Percentiles rank a stretch among this genome's conserved stretches.
These are phyloP conservation scores for Agonopterix heracliana DNA, from an alignment of 2,888 invertebrate genomes.

Conservation along the genomic window DNA sequence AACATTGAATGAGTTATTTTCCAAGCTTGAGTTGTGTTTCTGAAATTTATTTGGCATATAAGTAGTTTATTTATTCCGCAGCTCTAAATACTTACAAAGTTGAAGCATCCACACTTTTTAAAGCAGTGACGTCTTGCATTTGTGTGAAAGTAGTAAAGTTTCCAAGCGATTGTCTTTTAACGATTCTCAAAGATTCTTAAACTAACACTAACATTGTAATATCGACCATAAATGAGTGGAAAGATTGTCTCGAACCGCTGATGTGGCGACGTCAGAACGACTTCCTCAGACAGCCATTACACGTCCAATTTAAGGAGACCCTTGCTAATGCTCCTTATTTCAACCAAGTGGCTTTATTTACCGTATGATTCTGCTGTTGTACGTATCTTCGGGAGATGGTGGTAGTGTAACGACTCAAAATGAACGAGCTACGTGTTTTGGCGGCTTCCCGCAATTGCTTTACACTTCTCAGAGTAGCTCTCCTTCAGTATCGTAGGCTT, in stretches of 20 bases:
- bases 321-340: conserved; percentile 20
- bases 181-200: conserved; percentile 11
- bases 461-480: conserved; percentile 32
- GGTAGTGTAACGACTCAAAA: conserved; percentile 50
- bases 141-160: conserved; percentile 2
- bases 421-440: conserved; percentile 71
- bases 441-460: conserved; percentile 58
- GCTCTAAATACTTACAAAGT: neutral
- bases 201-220: conserved; percentile 38
- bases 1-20: conserved; percentile 26
- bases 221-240: conserved; percentile 47
- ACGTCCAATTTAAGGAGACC: conserved; percentile 44
- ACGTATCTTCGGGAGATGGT: conserved; percentile 40
- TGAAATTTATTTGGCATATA: conserved; percentile 2
- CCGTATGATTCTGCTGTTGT: conserved; percentile 10
- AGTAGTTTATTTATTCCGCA: neutral
- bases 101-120: neutral
- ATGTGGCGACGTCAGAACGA: conserved; percentile 58
- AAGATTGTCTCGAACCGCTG: conserved; percentile 58
- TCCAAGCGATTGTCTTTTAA: conserved; percentile 14
- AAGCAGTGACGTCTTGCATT: neutral
- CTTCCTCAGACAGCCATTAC: conserved; percentile 54
- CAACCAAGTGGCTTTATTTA: conserved; percentile 7
- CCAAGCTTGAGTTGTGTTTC: conserved; percentile 14
- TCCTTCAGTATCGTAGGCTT: neutral